Evolutionary conservation across 2,888 invertebrate genomes (phyloP), one percentile per base, ranked within the genome.

Genomic region (Hoplodrina ambigua): DNA sequence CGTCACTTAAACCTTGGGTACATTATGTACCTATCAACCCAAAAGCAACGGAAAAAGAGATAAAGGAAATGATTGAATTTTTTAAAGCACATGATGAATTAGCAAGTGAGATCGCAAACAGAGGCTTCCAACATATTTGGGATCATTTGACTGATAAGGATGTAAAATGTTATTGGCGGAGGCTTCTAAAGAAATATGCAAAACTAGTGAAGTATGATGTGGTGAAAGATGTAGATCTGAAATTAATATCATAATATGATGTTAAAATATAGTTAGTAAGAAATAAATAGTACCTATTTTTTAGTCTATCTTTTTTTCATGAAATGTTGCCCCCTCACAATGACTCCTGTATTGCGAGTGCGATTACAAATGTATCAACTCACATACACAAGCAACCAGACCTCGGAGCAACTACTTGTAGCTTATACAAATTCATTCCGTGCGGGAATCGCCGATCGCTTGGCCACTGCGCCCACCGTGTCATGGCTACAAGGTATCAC

Each of bases 1-100:
- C 97, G 4, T 97, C 97, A 13, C 93, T 99, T 87, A 98, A 98
- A 90, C 99, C 99, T 0, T 99, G 99, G 99, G 97, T 99, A 53
- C 99, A 99, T 93, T 99, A 99, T 91, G 96, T 99, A 80, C 99
- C 99, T 0, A 97, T 99, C 0, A 93, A 91, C 54, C 88, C 96
- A 7, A 96, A 96, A 78, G 97, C 97, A 37, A 96, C 94, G 30
- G 96, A 97, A 91, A 94, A 97, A 54, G 97, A 98, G 80, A 96
- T 99, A n/a, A 96, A 96, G 85, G 96, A 97, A 58, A 91, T 98
- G 30, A 93, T 99, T 7, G 90, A 97, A 56, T 99, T 98, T 95
- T 98, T 98, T 30, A 96, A 96, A 84, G 94, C 97, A 66, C 97
- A 99, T 92, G 98, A 99, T 88, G 95, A 96, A 0, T 81, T 98